Evolutionary conservation across 2,888 invertebrate genomes (phyloP), one percentile per base, ranked within the genome.

Genomic region (Rotaria macrura): DNA sequence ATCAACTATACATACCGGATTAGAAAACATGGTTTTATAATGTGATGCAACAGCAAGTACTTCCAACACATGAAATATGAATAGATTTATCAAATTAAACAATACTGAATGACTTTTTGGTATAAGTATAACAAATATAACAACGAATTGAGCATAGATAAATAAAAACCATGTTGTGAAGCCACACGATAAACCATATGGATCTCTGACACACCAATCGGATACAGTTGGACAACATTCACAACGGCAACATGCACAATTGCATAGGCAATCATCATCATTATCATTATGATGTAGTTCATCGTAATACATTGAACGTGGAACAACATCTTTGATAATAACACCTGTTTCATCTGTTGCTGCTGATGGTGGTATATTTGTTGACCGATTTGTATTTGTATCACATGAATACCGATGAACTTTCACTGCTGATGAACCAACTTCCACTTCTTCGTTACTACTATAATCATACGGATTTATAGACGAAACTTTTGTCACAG

Each of bases 141-240:
- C 94, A 87, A 95, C 95, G 92, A 95, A 96, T 91, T 95, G 95
- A 34, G 95, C 95, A 90, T 95, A 96, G 89, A 94, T 92, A 84
- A 96, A 93, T 85, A 95, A 94, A 85, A 93, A 90, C 91, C 95
- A 96, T 74, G 95, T 95, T 88, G 95, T 92, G 87, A 94, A 90
- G 87, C 95, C 93, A 91, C 95, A 96, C 87, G 94, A 93, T 88
- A 95, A 93, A 88, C 95, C 95, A 91, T 95, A 96, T 85, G 94
- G 94, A 92, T 95, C 95, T 89, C 79, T 83, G 7, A 85, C 54
- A 85, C 85, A 86, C 85, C 86, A 86, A 29, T 57, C 55, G 12
- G 74, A 54, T 14, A 83, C 40, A 29, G 54, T 43, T 38, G 84
- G 40, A 40, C 79, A 79, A 65, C 86, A 86, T 49, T 57, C 52